phyloP scores from a whole-genome alignment of 2,113 vertebrate genomes.

The Channa maculata region DNA sequence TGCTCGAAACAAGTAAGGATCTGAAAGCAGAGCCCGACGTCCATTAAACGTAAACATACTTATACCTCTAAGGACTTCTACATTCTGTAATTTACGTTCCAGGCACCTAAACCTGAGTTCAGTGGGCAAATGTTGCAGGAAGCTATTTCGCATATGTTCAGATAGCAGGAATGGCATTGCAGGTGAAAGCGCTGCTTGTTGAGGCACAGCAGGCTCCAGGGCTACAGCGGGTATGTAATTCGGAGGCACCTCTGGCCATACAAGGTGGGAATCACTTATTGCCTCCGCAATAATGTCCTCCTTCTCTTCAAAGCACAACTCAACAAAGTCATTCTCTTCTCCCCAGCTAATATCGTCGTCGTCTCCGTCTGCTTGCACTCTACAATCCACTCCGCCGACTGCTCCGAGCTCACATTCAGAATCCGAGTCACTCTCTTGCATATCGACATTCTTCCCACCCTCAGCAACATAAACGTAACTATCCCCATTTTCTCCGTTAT shows the following conservation, averaged over 20 bases:
- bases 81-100: conserved; percentile 88
- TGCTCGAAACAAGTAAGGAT: conserved; percentile 87
- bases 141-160: conserved; percentile 86
- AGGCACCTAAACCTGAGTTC: conserved; percentile 85
- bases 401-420: conserved; percentile 89
- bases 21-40: conserved; percentile 86
- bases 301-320: conserved; percentile 83
- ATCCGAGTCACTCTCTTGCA: conserved; percentile 82
- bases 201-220: conserved; percentile 75
- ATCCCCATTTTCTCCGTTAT: conserved; percentile 72
- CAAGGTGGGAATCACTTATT: conserved; percentile 81
- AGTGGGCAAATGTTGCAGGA: conserved; percentile 82
- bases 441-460: conserved; percentile 77
- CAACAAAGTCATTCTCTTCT: conserved; percentile 86
- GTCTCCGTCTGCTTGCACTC: conserved; percentile 52
- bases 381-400: conserved; percentile 86
- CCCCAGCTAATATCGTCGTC: conserved; percentile 71
- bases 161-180: conserved; percentile 79
- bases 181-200: conserved; percentile 71
- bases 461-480: conserved; percentile 74
- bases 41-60: conserved; percentile 88
- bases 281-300: conserved; percentile 77
- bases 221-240: conserved; percentile 81
- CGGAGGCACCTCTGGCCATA: conserved; percentile 79
- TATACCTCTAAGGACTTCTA: conserved; percentile 87